A percentile compares a stretch with the other conserved stretches of the same genome.
Conservation (phyloP, 2,113 vertebrate species). For the Cyprinodon variegatus region DNA sequence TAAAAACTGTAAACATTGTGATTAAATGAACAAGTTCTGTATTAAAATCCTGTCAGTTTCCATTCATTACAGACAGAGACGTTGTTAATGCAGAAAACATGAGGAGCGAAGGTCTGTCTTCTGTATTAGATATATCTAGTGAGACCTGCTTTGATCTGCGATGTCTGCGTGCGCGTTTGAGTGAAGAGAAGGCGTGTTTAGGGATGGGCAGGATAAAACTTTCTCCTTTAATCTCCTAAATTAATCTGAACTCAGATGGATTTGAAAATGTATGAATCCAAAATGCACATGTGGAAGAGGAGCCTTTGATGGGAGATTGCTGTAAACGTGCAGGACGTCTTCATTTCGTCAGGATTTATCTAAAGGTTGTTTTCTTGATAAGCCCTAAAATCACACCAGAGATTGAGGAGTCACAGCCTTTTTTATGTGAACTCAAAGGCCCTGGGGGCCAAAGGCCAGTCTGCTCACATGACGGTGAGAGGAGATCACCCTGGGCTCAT, state of each 20-base stretch:
- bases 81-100: conserved; percentile 50
- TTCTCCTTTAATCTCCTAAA: conserved; percentile 66
- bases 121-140: conserved; percentile 45
- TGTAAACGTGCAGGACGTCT: conserved; percentile 39
- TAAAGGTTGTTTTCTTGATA: conserved; percentile 30
- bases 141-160: conserved; percentile 63
- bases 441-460: conserved; percentile 24
- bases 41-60: conserved; percentile 45
- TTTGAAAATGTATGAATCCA: conserved; percentile 42
- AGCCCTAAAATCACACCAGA: conserved; percentile 47
- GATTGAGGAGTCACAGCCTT: conserved; percentile 31
- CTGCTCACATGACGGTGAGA: conserved; percentile 28
- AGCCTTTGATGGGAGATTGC: conserved; percentile 44
- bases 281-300: conserved; percentile 21
- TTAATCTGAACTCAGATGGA: conserved; percentile 57
- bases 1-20: conserved; percentile 51
- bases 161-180: conserved; percentile 11
- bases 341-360: conserved; percentile 54
- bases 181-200: conserved; percentile 14
- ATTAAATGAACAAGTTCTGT: conserved; percentile 53
- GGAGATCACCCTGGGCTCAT: conserved; percentile 55
- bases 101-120: conserved; percentile 29
- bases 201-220: conserved; percentile 33
- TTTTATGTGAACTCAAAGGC: conserved; percentile 34
- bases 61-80: conserved; percentile 47